A percentile compares a stretch with the other conserved stretches of the same genome.
Evolutionary conservation across 1,140 invertebrate species (phyloP).

Genomic region (Colletes gigas): DNA sequence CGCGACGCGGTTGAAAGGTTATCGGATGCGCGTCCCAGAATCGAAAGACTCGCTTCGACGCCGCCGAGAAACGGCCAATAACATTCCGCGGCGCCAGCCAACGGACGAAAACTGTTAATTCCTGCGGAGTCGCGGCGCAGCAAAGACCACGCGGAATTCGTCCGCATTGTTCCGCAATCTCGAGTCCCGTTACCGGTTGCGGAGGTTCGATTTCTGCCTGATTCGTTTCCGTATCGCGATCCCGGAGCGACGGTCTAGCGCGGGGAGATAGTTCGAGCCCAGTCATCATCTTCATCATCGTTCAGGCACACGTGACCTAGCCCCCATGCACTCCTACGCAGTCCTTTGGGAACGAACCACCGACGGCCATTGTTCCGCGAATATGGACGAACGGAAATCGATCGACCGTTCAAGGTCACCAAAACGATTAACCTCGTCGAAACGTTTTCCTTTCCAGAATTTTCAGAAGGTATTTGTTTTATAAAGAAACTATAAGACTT

Average conservation of each 20-base stretch:
- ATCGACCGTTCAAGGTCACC: no score
- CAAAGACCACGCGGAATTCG: conserved; percentile 3
- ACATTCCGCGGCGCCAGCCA: not conserved
- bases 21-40: not conserved
- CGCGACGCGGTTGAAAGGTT: not conserved
- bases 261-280: conserved; percentile 4
- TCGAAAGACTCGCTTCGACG: not conserved
- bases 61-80: not conserved
- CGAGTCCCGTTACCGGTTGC: conserved; percentile 47
- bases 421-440: no score
- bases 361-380: conserved; percentile 19
- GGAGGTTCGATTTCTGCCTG: conserved; percentile 30
- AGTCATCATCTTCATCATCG: conserved; percentile 59
- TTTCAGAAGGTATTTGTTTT: no score
- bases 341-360: conserved; percentile 6
- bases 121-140: not conserved
- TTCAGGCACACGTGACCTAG: conserved; percentile 44
- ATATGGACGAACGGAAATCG: no score
- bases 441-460: no score
- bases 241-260: conserved; percentile 26
- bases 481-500: no score
- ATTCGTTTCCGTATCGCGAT: conserved; percentile 43
- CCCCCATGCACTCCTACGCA: conserved; percentile 49
- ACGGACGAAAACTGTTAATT: conserved; percentile 14
- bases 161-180: conserved; percentile 57